Evolutionary conservation across 2,113 vertebrate genomes (phyloP).

Genomic region (Halichoerus grypus): DNA sequence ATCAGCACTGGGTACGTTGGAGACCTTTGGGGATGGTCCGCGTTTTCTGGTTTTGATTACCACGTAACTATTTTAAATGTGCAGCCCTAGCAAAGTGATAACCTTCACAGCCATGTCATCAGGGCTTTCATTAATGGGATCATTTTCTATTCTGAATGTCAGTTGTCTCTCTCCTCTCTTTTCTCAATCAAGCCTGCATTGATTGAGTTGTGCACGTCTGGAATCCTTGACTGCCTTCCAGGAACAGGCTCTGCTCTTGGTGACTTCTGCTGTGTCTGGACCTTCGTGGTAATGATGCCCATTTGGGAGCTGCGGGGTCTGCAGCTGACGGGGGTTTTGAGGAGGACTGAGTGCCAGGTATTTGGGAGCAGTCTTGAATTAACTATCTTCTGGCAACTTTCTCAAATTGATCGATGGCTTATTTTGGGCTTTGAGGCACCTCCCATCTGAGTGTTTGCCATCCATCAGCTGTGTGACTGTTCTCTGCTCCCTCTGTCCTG

Average conservation of each 20-base stretch:
- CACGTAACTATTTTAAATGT: background rate
- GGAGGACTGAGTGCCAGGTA: background rate
- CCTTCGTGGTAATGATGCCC: background rate
- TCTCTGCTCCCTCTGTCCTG: background rate
- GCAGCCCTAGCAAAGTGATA: background rate
- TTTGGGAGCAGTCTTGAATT: background rate
- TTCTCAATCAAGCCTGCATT: background rate
- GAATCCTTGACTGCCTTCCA: slow-evolving; percentile 17
- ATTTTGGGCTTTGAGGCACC: background rate
- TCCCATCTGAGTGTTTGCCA: background rate
- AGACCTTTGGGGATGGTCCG: background rate
- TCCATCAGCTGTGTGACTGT: background rate
- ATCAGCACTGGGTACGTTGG: background rate
- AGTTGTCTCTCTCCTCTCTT: background rate
- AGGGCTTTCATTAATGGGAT: background rate
- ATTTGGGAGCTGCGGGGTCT: background rate
- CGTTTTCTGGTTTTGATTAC: background rate
- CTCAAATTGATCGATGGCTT: background rate
- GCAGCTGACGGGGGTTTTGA: background rate
- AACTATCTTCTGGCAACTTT: background rate
- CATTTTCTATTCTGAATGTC: background rate
- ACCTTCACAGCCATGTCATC: background rate
- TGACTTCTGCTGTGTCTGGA: background rate
- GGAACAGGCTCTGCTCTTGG: background rate
- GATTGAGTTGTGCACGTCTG: background rate